Base-by-base conservation (phyloP, 2,888 invertebrate species). In the Blomia tropicalis region DNA sequence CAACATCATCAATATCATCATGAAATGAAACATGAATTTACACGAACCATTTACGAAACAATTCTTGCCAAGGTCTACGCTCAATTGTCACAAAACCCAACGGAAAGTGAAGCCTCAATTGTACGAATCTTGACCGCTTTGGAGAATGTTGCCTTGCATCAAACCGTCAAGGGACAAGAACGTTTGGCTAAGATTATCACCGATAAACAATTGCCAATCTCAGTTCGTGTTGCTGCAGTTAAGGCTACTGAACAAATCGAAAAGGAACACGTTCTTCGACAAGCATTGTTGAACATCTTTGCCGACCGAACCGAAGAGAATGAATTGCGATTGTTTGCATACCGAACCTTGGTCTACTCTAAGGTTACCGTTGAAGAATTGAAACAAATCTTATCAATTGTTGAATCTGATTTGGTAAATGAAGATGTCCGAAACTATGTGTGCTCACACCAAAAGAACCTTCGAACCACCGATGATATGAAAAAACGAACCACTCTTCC, bases 51-150 rank as follows among this genome's bases (percentile, higher is more conserved):
- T n/a, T 47, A 47, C 51, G 7, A 47, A n/a, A 47, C 51, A 11
- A n/a, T 47, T 22, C 51, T 47, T n/a, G 11, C 11, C 2, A 56
- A 56, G 29, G 29, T 56, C 11, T 14, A 19, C 31, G 27, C 14
- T 19, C 25, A 14, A 19, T 19, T 30, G 1, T 27, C 29, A 30
- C 25, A 36, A 23, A 51, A 51, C 17, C 14, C 17, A 17, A 2
- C 14, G 4, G 23, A 56, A 14, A 2, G n/a, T n/a, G 29, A 2
- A 36, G 31, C 56, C 17, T 27, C 22, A 31, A 56, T 27, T 36
- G 56, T 56, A n/a, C 56, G 56, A 31, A 14, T 56, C 2, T 36
- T 56, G 25, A 56, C 14, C 29, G 56, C 56, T 19, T 25, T 56
- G 19, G 56, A 56, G 29, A 56, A 56, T 25, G 25, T 56, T 36